A percentile compares a stretch with the other conserved stretches of the same genome.
phyloP scores from a whole-genome alignment of 2,888 invertebrate species.

The Sympetrum striolatum region DNA sequence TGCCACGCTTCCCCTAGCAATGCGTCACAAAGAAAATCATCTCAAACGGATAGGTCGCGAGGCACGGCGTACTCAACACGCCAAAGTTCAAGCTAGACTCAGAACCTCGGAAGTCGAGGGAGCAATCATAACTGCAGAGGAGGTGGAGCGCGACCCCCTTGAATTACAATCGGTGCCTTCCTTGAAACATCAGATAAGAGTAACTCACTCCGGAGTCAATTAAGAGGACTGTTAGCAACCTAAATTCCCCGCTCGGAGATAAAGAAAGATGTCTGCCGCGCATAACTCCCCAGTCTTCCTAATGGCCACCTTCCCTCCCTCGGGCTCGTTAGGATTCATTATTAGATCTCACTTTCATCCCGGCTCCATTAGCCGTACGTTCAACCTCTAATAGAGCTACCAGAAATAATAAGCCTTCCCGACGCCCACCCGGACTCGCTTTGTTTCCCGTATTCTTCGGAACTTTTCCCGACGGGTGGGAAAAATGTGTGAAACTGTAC shows the following conservation, averaged over 20 bases:
- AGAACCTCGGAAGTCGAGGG: no score
- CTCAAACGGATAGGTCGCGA: no score
- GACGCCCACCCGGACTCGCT: neutral
- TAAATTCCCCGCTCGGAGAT: neutral
- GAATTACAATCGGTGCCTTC: no score
- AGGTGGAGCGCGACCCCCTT: no score
- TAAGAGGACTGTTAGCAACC: neutral
- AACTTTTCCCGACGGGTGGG: neutral
- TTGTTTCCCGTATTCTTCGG: neutral
- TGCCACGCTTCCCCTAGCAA: no score
- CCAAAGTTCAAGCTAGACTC: no score
- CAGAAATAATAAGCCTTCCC: neutral
- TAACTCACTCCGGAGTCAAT: no score
- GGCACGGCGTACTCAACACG: no score
- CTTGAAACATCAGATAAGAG: no score
- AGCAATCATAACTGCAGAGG: no score
- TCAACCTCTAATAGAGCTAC: neutral
- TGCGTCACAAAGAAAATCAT: no score
- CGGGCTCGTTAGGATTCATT: neutral
- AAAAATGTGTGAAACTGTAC: neutral
- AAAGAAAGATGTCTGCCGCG: neutral
- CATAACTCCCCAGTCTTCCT: neutral
- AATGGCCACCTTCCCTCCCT: neutral
- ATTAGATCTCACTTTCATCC: neutral
- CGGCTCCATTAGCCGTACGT: neutral